Evolutionary conservation across 1,140 invertebrate genomes (phyloP), one percentile per base, ranked within the genome.

Genomic region (Diachasma alloeum): DNA sequence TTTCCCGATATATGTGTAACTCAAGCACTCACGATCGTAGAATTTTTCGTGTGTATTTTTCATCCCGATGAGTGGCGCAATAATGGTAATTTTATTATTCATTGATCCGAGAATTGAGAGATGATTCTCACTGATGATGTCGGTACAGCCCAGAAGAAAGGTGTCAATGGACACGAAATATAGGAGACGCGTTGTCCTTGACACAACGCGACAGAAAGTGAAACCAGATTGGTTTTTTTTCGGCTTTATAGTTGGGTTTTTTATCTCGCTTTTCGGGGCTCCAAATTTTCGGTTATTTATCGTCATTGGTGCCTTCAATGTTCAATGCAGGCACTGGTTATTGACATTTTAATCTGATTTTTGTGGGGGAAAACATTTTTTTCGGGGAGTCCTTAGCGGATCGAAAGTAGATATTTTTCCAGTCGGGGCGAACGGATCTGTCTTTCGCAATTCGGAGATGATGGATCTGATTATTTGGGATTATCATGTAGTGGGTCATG

Each of bases 121-220:
- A 26, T 63, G 26, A 31, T 37, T 72, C 24, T 72, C 39, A 31
- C 70, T 31, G 46, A 37, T 69, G 31, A 69, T 26, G 59, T 26
- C 59, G 15, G 59, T 19, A 31, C 1, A 63, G 15, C 1, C 15
- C 48, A 46, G 36, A 66, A 63, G 53, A 46, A 63, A 63, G 53
- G 67, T 69, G 67, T 37, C 17, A 69, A 69, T 39, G 36, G 5
- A 39, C 67, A 44, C 36, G 15, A 22, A 69, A 69, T 69, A 69
- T 39, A 39, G 67, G 56, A 31, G 67, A 72, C 53, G 75, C 67
- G 75, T 76, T 76, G 69, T 72, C 75, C 75, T 76, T 76, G 75
- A 76, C 75, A 76, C 39, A 48, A 71, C 67, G 53, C 42, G 74
- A 75, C 70, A 75, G 74, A 75, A 75, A 75, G 74, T 75, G 74